Percentiles rank a stretch among this genome's conserved stretches.
Evolutionary conservation across 2,888 invertebrate species (phyloP).

Genomic region (Cryptocephalus moraei): DNA sequence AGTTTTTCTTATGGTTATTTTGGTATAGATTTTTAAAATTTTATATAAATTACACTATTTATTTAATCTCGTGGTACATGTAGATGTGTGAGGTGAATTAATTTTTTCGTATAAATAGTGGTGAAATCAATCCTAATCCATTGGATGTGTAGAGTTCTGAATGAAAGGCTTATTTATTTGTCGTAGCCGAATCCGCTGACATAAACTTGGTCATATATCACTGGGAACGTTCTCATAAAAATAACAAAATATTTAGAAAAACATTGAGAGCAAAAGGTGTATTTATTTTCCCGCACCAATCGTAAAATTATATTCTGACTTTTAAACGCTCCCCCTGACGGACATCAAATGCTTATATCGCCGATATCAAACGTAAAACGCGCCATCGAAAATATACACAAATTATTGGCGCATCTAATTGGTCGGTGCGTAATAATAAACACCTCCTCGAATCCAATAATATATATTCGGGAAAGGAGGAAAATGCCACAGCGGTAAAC

Average conservation of each 20-base stretch:
- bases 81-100: too few species aligned
- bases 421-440: too few species aligned
- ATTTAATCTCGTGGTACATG: too few species aligned
- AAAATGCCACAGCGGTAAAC: too few species aligned
- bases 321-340: slow-evolving; percentile 1
- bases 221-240: slow-evolving; percentile 5
- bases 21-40: too few species aligned
- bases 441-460: too few species aligned
- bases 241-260: slow-evolving; percentile 6
- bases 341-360: slow-evolving; percentile 2
- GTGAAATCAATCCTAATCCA: not conserved
- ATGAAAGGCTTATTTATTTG: not conserved
- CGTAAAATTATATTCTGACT: slow-evolving; percentile 3
- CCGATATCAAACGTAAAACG: slow-evolving; percentile 1
- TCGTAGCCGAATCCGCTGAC: slow-evolving; percentile 1
- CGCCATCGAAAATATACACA: slow-evolving; percentile 1
- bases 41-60: too few species aligned
- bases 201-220: slow-evolving; percentile 3
- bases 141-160: not conserved
- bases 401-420: not conserved
- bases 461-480: too few species aligned
- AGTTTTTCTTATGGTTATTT: too few species aligned
- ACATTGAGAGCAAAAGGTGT: slow-evolving; percentile 2
- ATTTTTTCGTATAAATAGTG: too few species aligned
- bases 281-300: slow-evolving; percentile 2